Evolutionary conservation across 2,113 vertebrate species (phyloP), one percentile per base, ranked within the genome.

Genomic region (Sigmodon hispidus): DNA sequence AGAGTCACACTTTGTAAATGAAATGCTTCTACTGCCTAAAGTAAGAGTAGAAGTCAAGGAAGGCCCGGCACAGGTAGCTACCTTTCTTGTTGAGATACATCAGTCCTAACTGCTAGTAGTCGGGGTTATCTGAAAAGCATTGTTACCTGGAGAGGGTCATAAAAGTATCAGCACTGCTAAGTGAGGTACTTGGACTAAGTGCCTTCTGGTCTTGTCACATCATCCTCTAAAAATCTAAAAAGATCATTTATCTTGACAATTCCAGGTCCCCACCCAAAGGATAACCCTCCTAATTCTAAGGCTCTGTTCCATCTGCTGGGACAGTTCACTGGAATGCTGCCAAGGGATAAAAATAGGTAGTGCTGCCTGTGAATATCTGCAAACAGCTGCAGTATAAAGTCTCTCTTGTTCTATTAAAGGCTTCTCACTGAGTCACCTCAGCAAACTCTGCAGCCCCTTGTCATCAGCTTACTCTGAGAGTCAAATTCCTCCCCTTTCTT

Each of bases 331-430:
- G 97, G 85, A 96, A 95, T 90, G 63, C 72, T 34, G 84, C 93
- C 96, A 97, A 96, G 59, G 89, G 94, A 96, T 97, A 97, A 97
- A 97, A 97, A 97, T 97, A 97, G 96, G 96, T 97, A 96, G 92
- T 90, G 95, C 93, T 96, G 57, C 69, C 80, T 93, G 87, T 87
- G 89, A 96, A 72, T 96, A 94, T 94, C 90, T 85, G 84, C 75
- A 97, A 96, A 96, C 96, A 96, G 92, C 93, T 97, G 94, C 94
- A 79, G 93, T 87, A 93, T 95, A 96, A 97, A 83, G 87, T 97
- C 97, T 90, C 79, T 89, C 96, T 93, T 84, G 57, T 96, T 97
- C 80, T 95, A 89, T 89, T 90, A 96, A 95, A 92, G 84, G 80
- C 90, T 36, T 97, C 95, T 95, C 70, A 96, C 84, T 90, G 65